Percentiles rank a stretch among this genome's conserved stretches.
Evolutionary conservation across 92 coral and sea anemone species (phyloP).

Genomic region (Bergia puertoricense): DNA sequence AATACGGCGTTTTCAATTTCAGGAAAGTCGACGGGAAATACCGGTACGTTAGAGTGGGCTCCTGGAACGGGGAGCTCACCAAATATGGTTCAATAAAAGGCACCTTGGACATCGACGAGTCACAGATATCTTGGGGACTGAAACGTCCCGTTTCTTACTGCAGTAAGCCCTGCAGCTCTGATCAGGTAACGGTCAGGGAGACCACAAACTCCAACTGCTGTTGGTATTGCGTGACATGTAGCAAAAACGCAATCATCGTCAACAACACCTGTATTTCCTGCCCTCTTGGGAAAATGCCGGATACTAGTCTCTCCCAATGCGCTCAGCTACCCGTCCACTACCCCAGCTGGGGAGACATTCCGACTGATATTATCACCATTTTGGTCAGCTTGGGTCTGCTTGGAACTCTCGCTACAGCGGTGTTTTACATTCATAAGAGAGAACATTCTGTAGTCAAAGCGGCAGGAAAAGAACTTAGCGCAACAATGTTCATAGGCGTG

Average conservation of each 20-base stretch:
- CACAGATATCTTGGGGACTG: constrained; percentile 43
- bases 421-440: not conserved
- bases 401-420: constrained; percentile 14
- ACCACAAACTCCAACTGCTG: constrained; percentile 43
- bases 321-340: constrained; percentile 8
- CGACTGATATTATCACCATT: constrained; percentile 13
- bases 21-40: constrained; percentile 23
- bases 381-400: constrained; percentile 11
- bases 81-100: constrained; percentile 47
- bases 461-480: constrained; percentile 15
- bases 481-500: constrained; percentile 21
- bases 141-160: constrained; percentile 47
- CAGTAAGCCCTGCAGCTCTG: constrained; percentile 30
- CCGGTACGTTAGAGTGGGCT: constrained; percentile 33
- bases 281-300: constrained; percentile 41
- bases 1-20: constrained; percentile 26
- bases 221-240: constrained; percentile 45
- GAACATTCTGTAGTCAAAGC: constrained; percentile 31
- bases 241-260: constrained; percentile 17
- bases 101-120: constrained; percentile 19
- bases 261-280: constrained; percentile 48
- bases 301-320: not conserved
- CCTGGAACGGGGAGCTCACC: constrained; percentile 44
- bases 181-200: not conserved
- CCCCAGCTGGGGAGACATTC: constrained; percentile 20